Percentiles rank a stretch among this genome's conserved stretches.
phyloP scores from a whole-genome alignment of 2,797 vertebrate genomes.

The Darevskia nairensis region DNA sequence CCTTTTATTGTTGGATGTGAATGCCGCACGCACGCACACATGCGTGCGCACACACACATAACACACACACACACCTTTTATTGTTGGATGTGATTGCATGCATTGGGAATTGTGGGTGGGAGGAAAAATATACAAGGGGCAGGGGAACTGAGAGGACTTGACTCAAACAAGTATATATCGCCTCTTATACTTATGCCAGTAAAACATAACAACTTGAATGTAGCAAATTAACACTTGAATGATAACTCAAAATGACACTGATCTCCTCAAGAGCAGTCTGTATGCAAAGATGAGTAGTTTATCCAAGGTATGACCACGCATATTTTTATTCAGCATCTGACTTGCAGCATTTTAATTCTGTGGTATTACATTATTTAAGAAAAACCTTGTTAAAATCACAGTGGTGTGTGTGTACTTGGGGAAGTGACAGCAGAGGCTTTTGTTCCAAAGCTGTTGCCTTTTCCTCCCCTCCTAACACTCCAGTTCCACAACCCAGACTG shows the following conservation, averaged over 20 bases:
- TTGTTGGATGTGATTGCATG: not conserved
- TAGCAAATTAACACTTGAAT: constrained; percentile 1
- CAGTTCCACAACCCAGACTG: constrained; percentile 73
- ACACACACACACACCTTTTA: not conserved
- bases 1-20: not conserved
- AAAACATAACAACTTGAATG: constrained; percentile 23
- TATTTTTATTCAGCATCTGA: constrained; percentile 4
- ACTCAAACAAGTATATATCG: not conserved
- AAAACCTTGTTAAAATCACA: not conserved
- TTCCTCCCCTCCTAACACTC: constrained; percentile 64
- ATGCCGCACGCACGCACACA: not conserved
- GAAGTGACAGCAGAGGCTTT: constrained; percentile 45
- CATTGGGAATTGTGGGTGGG: not conserved
- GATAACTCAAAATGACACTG: constrained; percentile 14
- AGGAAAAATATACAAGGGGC: not conserved
- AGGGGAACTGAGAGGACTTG: not conserved
- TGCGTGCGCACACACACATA: no score
- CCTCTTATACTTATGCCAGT: not conserved
- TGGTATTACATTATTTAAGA: not conserved
- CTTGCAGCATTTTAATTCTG: constrained; percentile 7
- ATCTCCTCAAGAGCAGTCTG: constrained; percentile 16
- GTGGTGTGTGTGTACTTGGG: constrained; percentile 1
- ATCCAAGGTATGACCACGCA: constrained; percentile 15
- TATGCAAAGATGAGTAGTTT: not conserved
- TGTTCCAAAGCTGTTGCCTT: constrained; percentile 62